Percentiles rank a stretch among this genome's conserved stretches.
Conservation (phyloP, 2,113 vertebrate species). For the Brachyhypopomus gauderio region DNA sequence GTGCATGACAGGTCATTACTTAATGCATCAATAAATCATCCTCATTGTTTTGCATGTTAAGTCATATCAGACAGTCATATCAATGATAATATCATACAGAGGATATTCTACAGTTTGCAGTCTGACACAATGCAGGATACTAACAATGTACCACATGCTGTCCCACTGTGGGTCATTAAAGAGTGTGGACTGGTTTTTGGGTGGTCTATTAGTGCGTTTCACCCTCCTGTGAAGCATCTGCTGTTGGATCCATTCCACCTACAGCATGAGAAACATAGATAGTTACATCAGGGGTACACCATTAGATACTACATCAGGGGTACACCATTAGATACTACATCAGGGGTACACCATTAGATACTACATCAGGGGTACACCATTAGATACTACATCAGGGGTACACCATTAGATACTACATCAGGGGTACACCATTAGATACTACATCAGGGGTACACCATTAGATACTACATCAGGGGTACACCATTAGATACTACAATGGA, state of each 20-base stretch:
- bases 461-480: constrained; percentile 6
- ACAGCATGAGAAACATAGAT: constrained; percentile 51
- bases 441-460: constrained; percentile 4
- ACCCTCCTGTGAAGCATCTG: constrained; percentile 85
- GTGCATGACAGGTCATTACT: background rate
- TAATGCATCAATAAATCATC: background rate
- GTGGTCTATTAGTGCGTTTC: constrained; percentile 82
- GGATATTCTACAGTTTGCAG: background rate
- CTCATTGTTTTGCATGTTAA: background rate
- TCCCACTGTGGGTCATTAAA: constrained; percentile 86
- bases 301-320: background rate
- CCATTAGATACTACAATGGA: background rate
- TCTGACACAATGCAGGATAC: constrained; percentile 54
- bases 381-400: constrained; percentile 1
- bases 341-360: too few species aligned
- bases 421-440: too few species aligned
- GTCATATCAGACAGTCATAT: too few species aligned
- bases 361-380: too few species aligned
- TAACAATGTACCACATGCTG: constrained; percentile 93
- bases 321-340: background rate
- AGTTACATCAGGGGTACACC: constrained; percentile 1
- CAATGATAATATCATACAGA: too few species aligned
- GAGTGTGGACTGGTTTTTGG: constrained; percentile 45
- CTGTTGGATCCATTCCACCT: constrained; percentile 97
- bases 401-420: too few species aligned